These are phyloP conservation scores for Cephalopholis sonnerati DNA, from an alignment of 2,113 vertebrate species.

Conservation along the genomic window DNA sequence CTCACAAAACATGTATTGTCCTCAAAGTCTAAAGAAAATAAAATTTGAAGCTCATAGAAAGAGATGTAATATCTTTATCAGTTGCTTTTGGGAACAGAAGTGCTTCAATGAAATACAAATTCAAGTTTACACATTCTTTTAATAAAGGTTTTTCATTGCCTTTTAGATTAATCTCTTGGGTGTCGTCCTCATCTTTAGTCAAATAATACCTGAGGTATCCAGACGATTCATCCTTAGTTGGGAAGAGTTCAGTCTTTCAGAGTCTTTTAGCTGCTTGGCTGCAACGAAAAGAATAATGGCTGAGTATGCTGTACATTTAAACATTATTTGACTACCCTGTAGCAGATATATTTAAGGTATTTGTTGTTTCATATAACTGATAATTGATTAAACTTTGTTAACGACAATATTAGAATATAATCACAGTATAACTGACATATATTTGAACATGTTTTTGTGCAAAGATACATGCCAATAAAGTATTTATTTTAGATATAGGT, in stretches of 20 bases:
- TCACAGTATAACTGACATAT: not conserved
- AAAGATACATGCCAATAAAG: not conserved
- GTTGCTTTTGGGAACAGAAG: not conserved
- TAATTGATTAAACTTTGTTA: not conserved
- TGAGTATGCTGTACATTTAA: not conserved
- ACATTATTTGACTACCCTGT: not conserved
- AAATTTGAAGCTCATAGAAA: not conserved
- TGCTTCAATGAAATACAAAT: conserved; percentile 23
- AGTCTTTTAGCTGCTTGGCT: conserved; percentile 6
- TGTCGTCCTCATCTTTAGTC: not conserved
- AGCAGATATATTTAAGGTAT: not conserved
- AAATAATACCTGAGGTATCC: conserved; percentile 19
- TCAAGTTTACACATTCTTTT: conserved; percentile 9
- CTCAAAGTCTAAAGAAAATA: not conserved
- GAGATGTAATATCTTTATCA: not conserved
- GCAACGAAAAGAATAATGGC: not conserved
- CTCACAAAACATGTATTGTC: not conserved
- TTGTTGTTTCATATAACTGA: not conserved
- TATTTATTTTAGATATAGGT: not conserved
- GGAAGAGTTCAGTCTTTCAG: not conserved
- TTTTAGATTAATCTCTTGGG: not conserved
- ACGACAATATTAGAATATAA: not conserved
- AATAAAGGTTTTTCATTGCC: not conserved
- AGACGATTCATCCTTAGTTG: conserved; percentile 6
- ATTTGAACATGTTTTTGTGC: not conserved